Base-by-base conservation (phyloP, 2,797 vertebrate genomes). In the Distichodus sexfasciatus region DNA sequence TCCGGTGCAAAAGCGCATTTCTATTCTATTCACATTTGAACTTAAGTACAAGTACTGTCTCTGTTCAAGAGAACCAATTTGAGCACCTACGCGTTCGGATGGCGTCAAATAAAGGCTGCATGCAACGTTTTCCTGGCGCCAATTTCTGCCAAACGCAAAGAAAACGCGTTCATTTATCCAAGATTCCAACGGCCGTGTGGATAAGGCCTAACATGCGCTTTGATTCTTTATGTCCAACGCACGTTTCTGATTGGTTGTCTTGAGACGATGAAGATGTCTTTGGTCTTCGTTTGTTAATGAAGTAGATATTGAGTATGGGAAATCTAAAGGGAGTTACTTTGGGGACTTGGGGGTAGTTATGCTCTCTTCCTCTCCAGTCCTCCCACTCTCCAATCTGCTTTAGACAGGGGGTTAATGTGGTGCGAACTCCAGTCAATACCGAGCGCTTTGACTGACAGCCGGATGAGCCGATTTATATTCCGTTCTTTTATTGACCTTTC, bases 401-500 rank as follows among this genome's bases (percentile, higher is more conserved):
- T 31, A 26, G 58, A 19, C 11, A 24, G 12, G 10, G 29, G 61
- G 59, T 60, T 66, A 72, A 66, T 66, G 36, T 36, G 44, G 36
- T 44, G 38, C 36, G 62, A 72, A 57, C 62, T 72, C 21, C 38
- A 6, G 19, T 66, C 28, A 66, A 11, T 53, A 41, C 11, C 12
- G 12, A 66, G 6, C 17, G 26, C 26, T n/a, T 26, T 72, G 62
- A 72, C 23, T 51, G 62, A 72, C 28, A 47, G 48, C 12, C 15
- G 36, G 29, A 38, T 35, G 31, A 12, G 7, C 31, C 33, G 43
- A 57, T 65, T 40, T n/a, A 19, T 53, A 53, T 65, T 69, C 50
- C 38, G 7, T 50, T 58, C 55, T 29, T 23, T 17, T n/a, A 23
- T 33, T 74, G 58, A 41, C 59, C 59, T 74, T 48, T 74, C 23